These are phyloP conservation scores for Sarcophilus harrisii DNA, from an alignment of 2,797 vertebrate species.

Conservation along the genomic window DNA sequence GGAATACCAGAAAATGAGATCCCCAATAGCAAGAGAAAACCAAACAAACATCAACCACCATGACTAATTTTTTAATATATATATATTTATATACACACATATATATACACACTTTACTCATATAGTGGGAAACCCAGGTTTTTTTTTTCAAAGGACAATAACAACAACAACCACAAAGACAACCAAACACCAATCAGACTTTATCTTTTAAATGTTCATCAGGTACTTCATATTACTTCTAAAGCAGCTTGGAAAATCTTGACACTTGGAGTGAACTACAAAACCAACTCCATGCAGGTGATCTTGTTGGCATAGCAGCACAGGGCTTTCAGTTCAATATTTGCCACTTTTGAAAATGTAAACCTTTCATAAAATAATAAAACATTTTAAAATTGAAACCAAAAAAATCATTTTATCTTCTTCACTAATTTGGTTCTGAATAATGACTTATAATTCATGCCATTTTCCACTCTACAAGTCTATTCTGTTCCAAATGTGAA, in stretches of 20 bases:
- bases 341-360: constrained; percentile 84
- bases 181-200: constrained; percentile 81
- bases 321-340: constrained; percentile 79
- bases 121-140: constrained; percentile 80
- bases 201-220: constrained; percentile 80
- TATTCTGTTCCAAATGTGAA: constrained; percentile 18
- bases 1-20: constrained; percentile 51
- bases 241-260: constrained; percentile 86
- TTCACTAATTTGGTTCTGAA: constrained; percentile 73
- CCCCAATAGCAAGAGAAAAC: constrained; percentile 76
- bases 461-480: background rate
- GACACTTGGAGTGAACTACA: constrained; percentile 78
- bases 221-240: constrained; percentile 85
- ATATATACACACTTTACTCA: constrained; percentile 73
- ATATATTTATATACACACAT: background rate
- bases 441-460: constrained; percentile 64
- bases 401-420: constrained; percentile 81
- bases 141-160: constrained; percentile 36
- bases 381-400: constrained; percentile 80
- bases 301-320: constrained; percentile 87
- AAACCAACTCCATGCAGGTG: constrained; percentile 80
- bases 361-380: constrained; percentile 86
- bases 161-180: constrained; percentile 74
- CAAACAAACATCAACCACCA: constrained; percentile 77
- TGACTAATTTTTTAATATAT: constrained; percentile 64